A percentile compares a stretch with the other conserved stretches of the same genome.
Conservation (phyloP, 2,113 vertebrate genomes). For the Percina caprodes region DNA sequence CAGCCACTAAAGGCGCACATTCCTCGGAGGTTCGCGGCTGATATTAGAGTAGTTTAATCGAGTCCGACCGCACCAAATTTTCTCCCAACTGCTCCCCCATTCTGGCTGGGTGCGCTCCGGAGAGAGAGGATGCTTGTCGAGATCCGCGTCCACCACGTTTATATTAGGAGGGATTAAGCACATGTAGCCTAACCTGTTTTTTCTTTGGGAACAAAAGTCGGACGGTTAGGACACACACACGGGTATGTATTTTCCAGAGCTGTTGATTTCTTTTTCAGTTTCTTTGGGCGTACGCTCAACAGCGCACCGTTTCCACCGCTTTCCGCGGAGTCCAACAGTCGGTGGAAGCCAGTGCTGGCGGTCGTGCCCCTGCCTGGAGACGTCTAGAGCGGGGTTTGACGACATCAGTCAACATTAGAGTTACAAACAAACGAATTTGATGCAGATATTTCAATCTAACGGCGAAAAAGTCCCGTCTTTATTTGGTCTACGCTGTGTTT, state of each 20-base stretch:
- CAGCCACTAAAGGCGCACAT: conserved; percentile 60
- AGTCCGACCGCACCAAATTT: conserved; percentile 61
- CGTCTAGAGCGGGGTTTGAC: conserved; percentile 36
- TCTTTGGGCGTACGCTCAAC: conserved; percentile 36
- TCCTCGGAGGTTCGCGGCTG: conserved; percentile 68
- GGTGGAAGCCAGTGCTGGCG: conserved; percentile 63
- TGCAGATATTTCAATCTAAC: neutral
- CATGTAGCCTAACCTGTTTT: conserved; percentile 35
- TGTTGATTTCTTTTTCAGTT: conserved; percentile 30
- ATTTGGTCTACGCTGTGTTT: neutral
- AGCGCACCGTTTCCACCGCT: conserved; percentile 53
- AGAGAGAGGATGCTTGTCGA: conserved; percentile 72
- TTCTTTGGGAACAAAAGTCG: conserved; percentile 54
- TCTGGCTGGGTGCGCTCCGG: conserved; percentile 65
- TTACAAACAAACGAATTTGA: neutral
- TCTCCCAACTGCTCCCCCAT: conserved; percentile 56
- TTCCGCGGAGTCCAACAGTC: conserved; percentile 52
- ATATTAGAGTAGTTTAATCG: conserved; percentile 75
- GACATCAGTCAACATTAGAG: conserved; percentile 23
- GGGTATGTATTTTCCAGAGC: conserved; percentile 70
- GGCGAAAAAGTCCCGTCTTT: neutral
- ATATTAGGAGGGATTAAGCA: conserved; percentile 73
- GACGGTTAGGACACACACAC: conserved; percentile 39
- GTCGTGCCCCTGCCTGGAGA: conserved; percentile 37
- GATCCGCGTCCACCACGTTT: conserved; percentile 66